Conservation (phyloP, 2,888 invertebrate species). For the Heliconius hortense region DNA sequence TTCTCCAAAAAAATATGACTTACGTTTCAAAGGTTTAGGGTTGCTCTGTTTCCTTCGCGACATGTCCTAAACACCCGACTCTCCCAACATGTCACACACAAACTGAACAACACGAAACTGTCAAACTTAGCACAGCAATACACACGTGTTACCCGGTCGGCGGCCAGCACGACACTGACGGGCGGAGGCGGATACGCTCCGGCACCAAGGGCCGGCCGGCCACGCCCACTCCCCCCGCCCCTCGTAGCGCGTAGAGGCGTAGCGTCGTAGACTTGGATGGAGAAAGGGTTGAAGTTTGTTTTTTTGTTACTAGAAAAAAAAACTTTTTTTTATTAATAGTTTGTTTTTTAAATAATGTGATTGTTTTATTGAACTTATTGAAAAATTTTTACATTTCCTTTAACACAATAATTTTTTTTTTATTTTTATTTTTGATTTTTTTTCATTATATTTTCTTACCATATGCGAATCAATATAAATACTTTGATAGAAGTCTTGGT, state of each 20-base stretch:
- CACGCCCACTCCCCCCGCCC: conserved; percentile 55
- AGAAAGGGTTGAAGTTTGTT: not conserved
- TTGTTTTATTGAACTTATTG: too few species aligned
- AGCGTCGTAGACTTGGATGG: conserved; percentile 45
- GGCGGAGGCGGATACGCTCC: conserved; percentile 50
- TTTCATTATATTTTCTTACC: too few species aligned
- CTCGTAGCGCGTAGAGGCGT: conserved; percentile 49
- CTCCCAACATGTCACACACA: conserved; percentile 70
- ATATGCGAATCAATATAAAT: too few species aligned
- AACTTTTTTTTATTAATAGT: not conserved
- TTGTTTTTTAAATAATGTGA: too few species aligned
- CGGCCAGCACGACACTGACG: conserved; percentile 57
- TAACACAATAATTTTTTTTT: too few species aligned
- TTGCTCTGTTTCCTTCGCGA: conserved; percentile 98
- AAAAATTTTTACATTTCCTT: too few species aligned
- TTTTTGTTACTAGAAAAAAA: not conserved
- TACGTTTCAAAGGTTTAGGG: conserved; percentile 97
- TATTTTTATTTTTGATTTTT: too few species aligned
- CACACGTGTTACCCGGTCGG: conserved; percentile 51
- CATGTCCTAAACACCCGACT: conserved; percentile 83
- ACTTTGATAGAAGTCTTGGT: too few species aligned
- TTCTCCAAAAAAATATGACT: conserved; percentile 68
- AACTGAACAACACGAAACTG: conserved; percentile 49
- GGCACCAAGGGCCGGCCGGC: conserved; percentile 55
- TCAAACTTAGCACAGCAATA: conserved; percentile 46